Base-by-base conservation (phyloP, 1,140 invertebrate genomes). In the Anthonomus grandis region DNA sequence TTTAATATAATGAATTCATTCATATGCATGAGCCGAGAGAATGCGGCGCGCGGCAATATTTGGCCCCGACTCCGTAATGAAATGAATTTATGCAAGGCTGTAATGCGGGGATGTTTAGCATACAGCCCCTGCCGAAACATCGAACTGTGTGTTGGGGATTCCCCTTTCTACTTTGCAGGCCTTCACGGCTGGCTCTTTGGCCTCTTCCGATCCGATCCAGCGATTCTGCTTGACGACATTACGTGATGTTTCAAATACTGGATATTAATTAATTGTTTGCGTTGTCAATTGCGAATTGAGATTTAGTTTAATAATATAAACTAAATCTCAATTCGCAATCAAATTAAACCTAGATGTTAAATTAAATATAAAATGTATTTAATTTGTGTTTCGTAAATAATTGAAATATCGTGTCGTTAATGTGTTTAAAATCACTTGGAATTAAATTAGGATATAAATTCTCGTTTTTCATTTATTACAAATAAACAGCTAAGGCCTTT, bases 1-100 rank as follows among this genome's bases (percentile, higher is more conserved):
- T 80, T 80, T 80, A 80, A 80, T 80, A 80, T 81, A 81, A 81
- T 81, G 79, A 80, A 81, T 80, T 77, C 76, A 78, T 81, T 78
- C 79, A 81, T 81, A 81, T 81, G 79, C 79, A 81, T 81, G 79
- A 79, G 74, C 72, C 68, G 65, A 66, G 69, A 72, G 72, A 74
- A 74, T 70, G 70, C 70, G 67, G 77, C 77, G 46, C 47, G 46
- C 55, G 78, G 78, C 78, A 80, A 79, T 80, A 78, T 80, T 81
- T 80, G 79, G 79, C 77, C 76, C 44, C 36, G 54, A 36, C 45
- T 22, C 76, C 73, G 75, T 80, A 80, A 80, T 80, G 79, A 80
- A 80, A 80, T 80, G 79, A 80, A 80, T 80, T 80, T 80, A 80
- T 80, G 79, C 78, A 80, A 78, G 79, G 76, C 78, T 77, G 77